Base-by-base conservation (phyloP, 2,888 invertebrate species). In the Autographa pulchrina region DNA sequence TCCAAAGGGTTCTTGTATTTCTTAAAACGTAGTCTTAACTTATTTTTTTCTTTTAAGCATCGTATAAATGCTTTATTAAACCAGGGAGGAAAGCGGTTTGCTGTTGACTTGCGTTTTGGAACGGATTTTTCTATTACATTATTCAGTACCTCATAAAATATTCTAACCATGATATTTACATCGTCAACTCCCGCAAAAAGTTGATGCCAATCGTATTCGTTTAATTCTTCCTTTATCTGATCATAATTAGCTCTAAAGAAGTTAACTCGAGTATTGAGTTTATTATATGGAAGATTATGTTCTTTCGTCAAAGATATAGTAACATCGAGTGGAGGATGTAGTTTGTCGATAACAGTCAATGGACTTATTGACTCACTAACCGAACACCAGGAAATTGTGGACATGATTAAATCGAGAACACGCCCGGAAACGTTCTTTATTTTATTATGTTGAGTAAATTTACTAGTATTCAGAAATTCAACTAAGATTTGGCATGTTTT, bases 241-340 rank as follows among this genome's bases (percentile, higher is more conserved):
- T n/a, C 52, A 14, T 64, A 64, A 54, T 69, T 13, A 13, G 64
- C 69, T 18, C 52, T 69, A 52, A 48, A 60, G 48, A 66, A 66
- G 48, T 66, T 66, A 13, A 16, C 20, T 20, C 59, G 4, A 4
- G 14, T 32, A 11, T 48, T 60, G 6, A 13, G 20, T 31, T 31
- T 66, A 18, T 52, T 66, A 18, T 66, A 66, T 13, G 66, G 52
- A 5, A 66, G 66, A 7, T 9, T 32, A 32, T 0, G 5, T 13
- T 68, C 58, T 25, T 58, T 68, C 14, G 20, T 6, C 18, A 62
- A 20, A n/a, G 58, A 58, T n/a, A 63, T 7, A 8, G 31, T 32
- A 32, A 68, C 8, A 32, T 68, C 62, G n/a, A 68, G 62, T 0
- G 68, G 62, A 7, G 68, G 68, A 18, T 68, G 62, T 4, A 68